Conservation (phyloP, 2,113 vertebrate species). For the Candoia aspera region DNA sequence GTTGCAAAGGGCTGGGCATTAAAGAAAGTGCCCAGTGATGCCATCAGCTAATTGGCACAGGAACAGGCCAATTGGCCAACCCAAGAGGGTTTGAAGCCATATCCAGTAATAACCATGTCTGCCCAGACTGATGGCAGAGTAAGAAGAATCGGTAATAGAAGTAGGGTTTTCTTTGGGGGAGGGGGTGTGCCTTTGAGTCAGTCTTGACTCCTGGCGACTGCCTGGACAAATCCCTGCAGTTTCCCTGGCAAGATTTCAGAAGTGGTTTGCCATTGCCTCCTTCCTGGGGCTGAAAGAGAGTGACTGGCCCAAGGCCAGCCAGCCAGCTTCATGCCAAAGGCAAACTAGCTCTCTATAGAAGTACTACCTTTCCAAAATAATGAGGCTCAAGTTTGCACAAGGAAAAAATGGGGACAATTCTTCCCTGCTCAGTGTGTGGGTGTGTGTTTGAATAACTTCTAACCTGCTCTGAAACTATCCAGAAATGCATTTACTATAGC, state of each 20-base stretch:
- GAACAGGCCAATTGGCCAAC: no score
- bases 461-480: not conserved
- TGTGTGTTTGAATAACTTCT: not conserved
- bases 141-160: no score
- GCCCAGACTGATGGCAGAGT: no score
- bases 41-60: no score
- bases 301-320: not conserved
- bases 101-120: no score
- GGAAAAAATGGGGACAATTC: not conserved
- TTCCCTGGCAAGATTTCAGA: not conserved
- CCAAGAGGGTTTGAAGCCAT: no score
- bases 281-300: not conserved
- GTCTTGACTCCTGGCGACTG: no score
- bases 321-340: not conserved
- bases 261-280: not conserved
- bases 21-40: no score
- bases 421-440: not conserved
- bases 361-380: not conserved
- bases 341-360: not conserved
- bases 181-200: no score
- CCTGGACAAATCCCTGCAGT: no score
- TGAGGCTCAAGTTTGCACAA: not conserved
- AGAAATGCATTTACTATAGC: not conserved
- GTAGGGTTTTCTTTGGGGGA: no score
- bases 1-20: no score